These are phyloP conservation scores for Ophion ventricosus DNA, from an alignment of 2,888 invertebrate genomes.

Conservation along the genomic window DNA sequence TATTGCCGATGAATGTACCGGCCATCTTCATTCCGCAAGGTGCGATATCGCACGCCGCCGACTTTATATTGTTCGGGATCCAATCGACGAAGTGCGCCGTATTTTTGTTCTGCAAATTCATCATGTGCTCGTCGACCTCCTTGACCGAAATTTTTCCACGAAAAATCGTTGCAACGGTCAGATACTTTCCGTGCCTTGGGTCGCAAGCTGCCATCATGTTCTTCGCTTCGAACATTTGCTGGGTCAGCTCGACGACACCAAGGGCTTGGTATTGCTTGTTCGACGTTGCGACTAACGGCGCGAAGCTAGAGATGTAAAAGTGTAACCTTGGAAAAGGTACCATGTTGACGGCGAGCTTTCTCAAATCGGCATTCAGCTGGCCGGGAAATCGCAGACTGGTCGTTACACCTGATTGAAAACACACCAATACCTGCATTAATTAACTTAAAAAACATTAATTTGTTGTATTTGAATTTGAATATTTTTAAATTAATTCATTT, in stretches of 20 bases:
- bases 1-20: conserved; percentile 50
- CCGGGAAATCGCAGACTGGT: conserved; percentile 52
- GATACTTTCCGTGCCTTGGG: conserved; percentile 56
- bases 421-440: background rate
- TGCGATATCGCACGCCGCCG: conserved; percentile 48
- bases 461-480: background rate
- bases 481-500: background rate
- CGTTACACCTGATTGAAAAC: conserved; percentile 33
- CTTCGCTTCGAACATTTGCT: conserved; percentile 61
- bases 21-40: conserved; percentile 53
- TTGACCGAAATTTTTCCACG: conserved; percentile 51
- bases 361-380: conserved; percentile 39
- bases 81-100: conserved; percentile 37
- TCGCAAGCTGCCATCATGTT: conserved; percentile 65
- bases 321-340: conserved; percentile 40
- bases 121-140: conserved; percentile 48
- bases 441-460: background rate
- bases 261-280: conserved; percentile 25
- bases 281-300: conserved; percentile 21
- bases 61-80: conserved; percentile 54
- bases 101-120: conserved; percentile 21
- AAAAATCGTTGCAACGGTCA: conserved; percentile 53
- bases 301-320: conserved; percentile 43
- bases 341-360: conserved; percentile 44
- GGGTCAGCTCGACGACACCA: conserved; percentile 26